These are phyloP conservation scores for Drosophila biarmipes DNA, from an alignment of 1,140 invertebrate genomes.

Conservation along the genomic window DNA sequence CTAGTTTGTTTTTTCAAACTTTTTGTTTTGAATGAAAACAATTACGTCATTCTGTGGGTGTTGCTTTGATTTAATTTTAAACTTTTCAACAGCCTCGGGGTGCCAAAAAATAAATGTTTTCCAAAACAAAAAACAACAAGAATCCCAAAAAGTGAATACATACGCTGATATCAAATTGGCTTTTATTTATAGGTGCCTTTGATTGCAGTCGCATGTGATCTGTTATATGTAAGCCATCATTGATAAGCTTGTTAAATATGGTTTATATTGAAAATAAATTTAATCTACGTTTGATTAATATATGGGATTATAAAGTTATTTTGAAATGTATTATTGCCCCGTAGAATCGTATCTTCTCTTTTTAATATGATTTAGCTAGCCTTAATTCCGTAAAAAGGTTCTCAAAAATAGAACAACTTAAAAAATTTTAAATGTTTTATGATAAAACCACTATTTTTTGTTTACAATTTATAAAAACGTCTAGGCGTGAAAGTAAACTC, in stretches of 20 bases:
- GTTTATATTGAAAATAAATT: neutral
- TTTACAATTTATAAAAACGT: too few relatives aligned
- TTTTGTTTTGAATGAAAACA: slow-evolving; percentile 68
- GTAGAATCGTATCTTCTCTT: too few relatives aligned
- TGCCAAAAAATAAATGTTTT: slow-evolving; percentile 38
- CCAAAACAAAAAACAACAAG: slow-evolving; percentile 29
- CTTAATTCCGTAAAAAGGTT: too few relatives aligned
- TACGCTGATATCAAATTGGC: slow-evolving; percentile 21
- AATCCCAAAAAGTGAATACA: neutral
- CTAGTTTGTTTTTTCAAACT: slow-evolving; percentile 13
- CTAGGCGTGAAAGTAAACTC: too few relatives aligned
- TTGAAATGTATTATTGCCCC: too few relatives aligned
- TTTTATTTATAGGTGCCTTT: slow-evolving; percentile 26
- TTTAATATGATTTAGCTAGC: too few relatives aligned
- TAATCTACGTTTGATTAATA: neutral
- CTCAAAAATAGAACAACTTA: too few relatives aligned
- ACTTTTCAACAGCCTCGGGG: slow-evolving; percentile 5
- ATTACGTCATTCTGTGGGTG: slow-evolving; percentile 69
- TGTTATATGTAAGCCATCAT: neutral
- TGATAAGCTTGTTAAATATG: neutral
- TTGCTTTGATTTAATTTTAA: slow-evolving; percentile 59
- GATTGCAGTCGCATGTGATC: neutral
- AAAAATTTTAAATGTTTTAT: too few relatives aligned
- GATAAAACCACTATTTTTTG: too few relatives aligned
- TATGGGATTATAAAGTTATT: too few relatives aligned